Evolutionary conservation across 2,113 vertebrate species (phyloP).

Genomic region (Seriola quinqueradiata): DNA sequence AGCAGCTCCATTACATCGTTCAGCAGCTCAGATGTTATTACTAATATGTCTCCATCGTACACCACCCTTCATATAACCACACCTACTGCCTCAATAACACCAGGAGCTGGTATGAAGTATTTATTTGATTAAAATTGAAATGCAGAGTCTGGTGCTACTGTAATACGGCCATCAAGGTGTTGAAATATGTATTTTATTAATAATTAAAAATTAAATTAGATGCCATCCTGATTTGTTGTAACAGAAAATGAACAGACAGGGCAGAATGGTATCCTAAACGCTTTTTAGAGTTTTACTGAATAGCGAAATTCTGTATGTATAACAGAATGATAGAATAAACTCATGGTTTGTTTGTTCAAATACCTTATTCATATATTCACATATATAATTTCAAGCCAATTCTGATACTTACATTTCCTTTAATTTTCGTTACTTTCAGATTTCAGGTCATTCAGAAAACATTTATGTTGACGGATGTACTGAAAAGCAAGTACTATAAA

Average conservation of each 20-base stretch:
- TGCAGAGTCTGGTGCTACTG: background rate
- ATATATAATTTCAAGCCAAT: background rate
- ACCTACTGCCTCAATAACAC: background rate
- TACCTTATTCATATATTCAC: background rate
- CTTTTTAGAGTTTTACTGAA: background rate
- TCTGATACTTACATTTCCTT: background rate
- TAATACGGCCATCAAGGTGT: background rate
- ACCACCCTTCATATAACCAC: background rate
- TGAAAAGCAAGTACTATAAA: background rate
- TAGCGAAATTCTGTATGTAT: background rate
- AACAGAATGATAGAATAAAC: background rate
- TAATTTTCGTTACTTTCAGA: background rate
- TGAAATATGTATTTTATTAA: background rate
- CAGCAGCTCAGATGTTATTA: background rate
- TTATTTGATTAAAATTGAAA: background rate
- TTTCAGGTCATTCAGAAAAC: background rate
- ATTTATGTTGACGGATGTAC: background rate
- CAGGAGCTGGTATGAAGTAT: constrained; percentile 14
- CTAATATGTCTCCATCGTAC: background rate
- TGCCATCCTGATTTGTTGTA: background rate
- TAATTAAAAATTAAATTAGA: background rate
- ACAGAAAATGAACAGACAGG: background rate
- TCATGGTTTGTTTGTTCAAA: background rate
- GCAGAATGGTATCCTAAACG: background rate
- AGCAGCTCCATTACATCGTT: background rate